Conservation (phyloP, 2,888 invertebrate genomes). For the Dynastes maya region DNA sequence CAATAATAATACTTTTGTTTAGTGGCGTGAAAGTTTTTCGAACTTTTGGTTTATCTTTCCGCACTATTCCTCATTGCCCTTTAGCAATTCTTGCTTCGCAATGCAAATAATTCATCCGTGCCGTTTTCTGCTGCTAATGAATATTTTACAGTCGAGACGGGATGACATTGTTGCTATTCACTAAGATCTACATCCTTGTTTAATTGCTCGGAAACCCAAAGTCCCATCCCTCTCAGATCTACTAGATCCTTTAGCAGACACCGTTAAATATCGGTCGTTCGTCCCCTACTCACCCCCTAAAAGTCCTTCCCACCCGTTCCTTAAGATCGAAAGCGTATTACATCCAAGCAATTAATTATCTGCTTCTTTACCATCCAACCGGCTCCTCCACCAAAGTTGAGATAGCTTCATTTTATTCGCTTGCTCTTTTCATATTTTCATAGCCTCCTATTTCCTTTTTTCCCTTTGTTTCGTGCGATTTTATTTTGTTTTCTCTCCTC, state of each 20-base stretch:
- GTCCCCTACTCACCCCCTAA: not conserved
- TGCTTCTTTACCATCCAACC: too few species aligned
- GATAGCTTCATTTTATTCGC: slow-evolving; percentile 37
- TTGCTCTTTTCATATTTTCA: slow-evolving; percentile 47
- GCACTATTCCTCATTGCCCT: not conserved
- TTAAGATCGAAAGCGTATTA: slow-evolving; percentile 50
- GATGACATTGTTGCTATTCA: not conserved
- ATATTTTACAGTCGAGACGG: slow-evolving; percentile 21
- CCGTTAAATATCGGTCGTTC: not conserved
- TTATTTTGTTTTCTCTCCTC: not conserved
- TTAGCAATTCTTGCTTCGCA: slow-evolving; percentile 12
- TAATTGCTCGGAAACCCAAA: slow-evolving; percentile 56
- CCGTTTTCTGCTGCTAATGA: slow-evolving; percentile 9
- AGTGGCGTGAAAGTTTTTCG: too few species aligned
- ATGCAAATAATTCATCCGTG: slow-evolving; percentile 31
- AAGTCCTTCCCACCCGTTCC: not conserved
- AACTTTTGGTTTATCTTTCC: too few species aligned
- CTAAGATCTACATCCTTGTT: slow-evolving; percentile 30
- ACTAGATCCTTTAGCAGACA: not conserved
- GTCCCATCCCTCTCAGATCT: not conserved
- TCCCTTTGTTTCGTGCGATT: slow-evolving; percentile 8
- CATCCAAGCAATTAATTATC: slow-evolving; percentile 55
- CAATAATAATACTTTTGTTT: too few species aligned
- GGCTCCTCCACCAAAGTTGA: slow-evolving; percentile 9
- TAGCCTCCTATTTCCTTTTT: slow-evolving; percentile 11